Evolutionary conservation across 2,888 invertebrate genomes (phyloP), one percentile per base, ranked within the genome.

Genomic region (Ellobium chinense): DNA sequence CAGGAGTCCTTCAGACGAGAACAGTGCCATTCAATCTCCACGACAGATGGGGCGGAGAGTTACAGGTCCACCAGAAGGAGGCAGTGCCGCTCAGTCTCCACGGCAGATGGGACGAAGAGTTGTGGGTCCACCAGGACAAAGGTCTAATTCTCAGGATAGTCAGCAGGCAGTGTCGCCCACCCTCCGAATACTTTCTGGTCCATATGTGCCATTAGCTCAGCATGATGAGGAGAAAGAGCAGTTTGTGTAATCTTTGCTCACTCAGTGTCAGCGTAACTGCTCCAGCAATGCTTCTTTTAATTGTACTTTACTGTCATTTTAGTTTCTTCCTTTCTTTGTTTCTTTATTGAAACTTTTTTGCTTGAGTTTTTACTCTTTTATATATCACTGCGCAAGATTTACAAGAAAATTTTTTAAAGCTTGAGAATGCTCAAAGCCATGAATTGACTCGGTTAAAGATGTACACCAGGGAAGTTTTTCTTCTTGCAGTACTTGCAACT

Each of bases 161-260:
- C 56, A 31, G 56, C 72, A 24, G 27, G 9, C 31, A 63, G 1
- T 4, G n/a, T 63, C 39, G 24, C 34, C 72, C 5, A 7, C 63
- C 31, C 27, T 39, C 34, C 46, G 56, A 65, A n/a, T 56, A 37
- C 21, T 73, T 24, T 18, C 63, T 34, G 78, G 78, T n/a, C 72
- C 72, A 36, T 72, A 79, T 79, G 34, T 56, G 5, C 39, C 73
- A 2, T 34, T 46, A 60, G 37, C 80, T 39, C 56, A 73, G 24
- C 34, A 62, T 14, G 62, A 78, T 60, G 68, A 66, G 5, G 66
- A 73, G 36, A 74, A 60, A 24, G 80, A 80, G 63, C 24, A 80
- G 56, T 80, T 80, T 80, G 80, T 80, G 24, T 80, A 31, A 73
- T n/a, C n/a, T n/a, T n/a, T n/a, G n/a, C n/a, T n/a, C n/a, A n/a